Base-by-base conservation (phyloP, 1,140 invertebrate genomes). In the Drosophila busckii region DNA sequence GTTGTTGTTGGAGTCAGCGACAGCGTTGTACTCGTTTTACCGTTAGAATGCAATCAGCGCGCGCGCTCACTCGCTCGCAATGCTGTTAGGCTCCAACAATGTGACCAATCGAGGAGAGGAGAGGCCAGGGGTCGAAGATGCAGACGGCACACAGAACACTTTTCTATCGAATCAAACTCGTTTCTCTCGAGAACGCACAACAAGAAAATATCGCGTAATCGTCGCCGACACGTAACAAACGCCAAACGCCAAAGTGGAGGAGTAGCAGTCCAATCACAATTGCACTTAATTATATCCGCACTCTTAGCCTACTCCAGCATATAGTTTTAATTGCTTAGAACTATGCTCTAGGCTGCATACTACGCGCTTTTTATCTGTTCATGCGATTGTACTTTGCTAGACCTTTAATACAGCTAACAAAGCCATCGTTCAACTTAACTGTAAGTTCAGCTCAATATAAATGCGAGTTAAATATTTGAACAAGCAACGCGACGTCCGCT, bases 41-140 rank as follows among this genome's bases (percentile, higher is more conserved):
- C 70, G 76, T 82, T 82, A 82, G 75, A 82, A 82, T 78, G 76
- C 73, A 78, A 78, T 78, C 73, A 70, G 63, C 67, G 62, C 64
- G 54, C 61, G 60, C 68, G 55, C 69, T 29, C 52, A 59, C 63
- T n/a, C n/a, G n/a, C n/a, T 82, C 68, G 75, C 64, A 50, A 80
- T 80, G 67, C 64, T 75, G 70, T 73, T 70, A 65, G 41, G 52
- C n/a, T n/a, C n/a, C n/a, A n/a, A n/a, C n/a, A n/a, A n/a, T n/a
- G n/a, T n/a, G n/a, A n/a, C n/a, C n/a, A n/a, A n/a, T 26, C 42
- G 19, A 28, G 16, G 22, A 29, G 25, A 28, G 25, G n/a, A 23
- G 13, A 1, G 32, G 4, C 7, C 8, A 19, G 13, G 12, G 1
- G 40, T 6, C 3, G 19, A 7, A 13, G 22, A 31, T 22, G 4